Percentiles rank a stretch among this genome's conserved stretches.
phyloP scores from a whole-genome alignment of 1,140 invertebrate species.

The Acromyrmex charruanus region DNA sequence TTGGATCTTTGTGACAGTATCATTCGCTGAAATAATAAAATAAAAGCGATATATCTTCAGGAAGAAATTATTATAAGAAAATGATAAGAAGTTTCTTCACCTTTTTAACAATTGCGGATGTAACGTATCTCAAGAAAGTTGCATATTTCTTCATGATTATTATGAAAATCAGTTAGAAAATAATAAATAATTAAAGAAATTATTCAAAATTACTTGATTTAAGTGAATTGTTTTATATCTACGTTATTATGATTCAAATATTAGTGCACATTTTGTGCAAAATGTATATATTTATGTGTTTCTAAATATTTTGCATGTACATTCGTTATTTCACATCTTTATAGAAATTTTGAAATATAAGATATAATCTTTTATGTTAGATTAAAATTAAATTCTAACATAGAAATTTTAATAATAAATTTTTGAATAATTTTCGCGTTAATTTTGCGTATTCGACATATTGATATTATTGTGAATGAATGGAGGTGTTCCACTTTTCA shows the following conservation, averaged over 20 bases:
- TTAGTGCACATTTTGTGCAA: background rate
- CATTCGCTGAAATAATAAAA: background rate
- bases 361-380: background rate
- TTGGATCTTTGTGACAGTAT: background rate
- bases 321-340: background rate
- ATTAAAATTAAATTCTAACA: background rate
- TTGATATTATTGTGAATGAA: conserved; percentile 26
- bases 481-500: background rate
- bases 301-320: background rate
- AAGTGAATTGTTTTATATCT: background rate
- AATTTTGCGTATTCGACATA: background rate
- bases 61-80: background rate
- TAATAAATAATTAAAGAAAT: background rate
- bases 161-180: background rate
- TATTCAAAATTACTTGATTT: background rate
- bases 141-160: background rate
- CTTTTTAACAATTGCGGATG: background rate
- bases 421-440: background rate
- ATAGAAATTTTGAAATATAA: background rate
- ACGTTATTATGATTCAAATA: background rate
- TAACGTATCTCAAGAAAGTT: background rate
- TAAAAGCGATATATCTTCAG: background rate
- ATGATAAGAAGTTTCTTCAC: background rate
- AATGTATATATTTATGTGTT: background rate
- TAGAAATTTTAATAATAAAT: background rate